phyloP scores from a whole-genome alignment of 2,888 invertebrate species.

The Euzophera pinguis region DNA sequence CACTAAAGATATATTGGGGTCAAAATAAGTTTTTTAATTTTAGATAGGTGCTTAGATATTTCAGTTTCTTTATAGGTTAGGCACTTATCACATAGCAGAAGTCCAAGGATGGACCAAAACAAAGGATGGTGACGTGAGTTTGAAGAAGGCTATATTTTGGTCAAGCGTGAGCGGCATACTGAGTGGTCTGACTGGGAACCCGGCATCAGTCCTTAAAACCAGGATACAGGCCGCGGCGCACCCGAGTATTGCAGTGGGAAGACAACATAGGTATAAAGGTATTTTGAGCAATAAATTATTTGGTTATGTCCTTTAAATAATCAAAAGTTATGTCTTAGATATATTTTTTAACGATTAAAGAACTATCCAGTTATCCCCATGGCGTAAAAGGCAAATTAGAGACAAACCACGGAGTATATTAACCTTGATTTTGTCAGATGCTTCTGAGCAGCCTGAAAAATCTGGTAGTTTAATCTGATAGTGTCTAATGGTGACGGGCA shows the following conservation, averaged over 20 bases:
- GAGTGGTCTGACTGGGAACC: constrained; percentile 86
- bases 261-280: constrained; percentile 86
- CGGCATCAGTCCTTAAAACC: constrained; percentile 90
- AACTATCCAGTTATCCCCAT: no score
- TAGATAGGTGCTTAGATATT: neutral
- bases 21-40: no score
- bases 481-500: no score
- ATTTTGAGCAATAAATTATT: constrained; percentile 16
- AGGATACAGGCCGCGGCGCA: constrained; percentile 86
- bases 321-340: no score
- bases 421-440: no score
- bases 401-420: no score
- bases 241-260: constrained; percentile 89
- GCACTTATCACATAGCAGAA: constrained; percentile 82
- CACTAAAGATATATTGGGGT: no score
- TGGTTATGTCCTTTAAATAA: neutral
- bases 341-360: no score
- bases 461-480: no score
- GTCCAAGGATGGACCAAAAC: constrained; percentile 75
- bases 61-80: constrained; percentile 65
- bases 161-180: constrained; percentile 81
- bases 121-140: constrained; percentile 51
- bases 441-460: no score
- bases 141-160: constrained; percentile 59
- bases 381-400: no score